Base-by-base conservation (phyloP, 2,888 invertebrate species). In the Polydrusus cervinus region DNA sequence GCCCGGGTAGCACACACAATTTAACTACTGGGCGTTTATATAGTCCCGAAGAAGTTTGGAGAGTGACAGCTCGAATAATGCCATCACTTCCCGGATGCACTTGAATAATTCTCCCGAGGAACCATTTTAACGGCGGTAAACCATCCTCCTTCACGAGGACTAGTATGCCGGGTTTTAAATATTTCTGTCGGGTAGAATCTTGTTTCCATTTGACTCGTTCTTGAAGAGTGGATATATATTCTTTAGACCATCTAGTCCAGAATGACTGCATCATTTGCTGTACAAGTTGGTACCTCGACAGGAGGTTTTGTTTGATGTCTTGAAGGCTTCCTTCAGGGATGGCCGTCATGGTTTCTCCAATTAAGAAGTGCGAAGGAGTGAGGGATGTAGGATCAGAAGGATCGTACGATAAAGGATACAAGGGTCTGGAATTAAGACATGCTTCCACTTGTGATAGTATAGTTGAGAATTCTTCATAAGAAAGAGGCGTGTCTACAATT, bases 381-480 rank as follows among this genome's bases (percentile, higher is more conserved):
- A 74, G 45, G 38, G 62, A 20, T 16, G n/a, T 61, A 14, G 60
- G n/a, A 47, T 69, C 61, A 51, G 18, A 18, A 16, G 67, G 69
- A 51, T 70, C 69, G 25, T 43, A 0, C 0, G 68, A 61, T 7
- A 74, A 38, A 11, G 71, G 65, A 70, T 47, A 71, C 2, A 71
- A 34, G n/a, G 71, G 49, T 47, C 66, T 14, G 30, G 65, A 74
- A 51, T 71, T 71, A 2, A 64, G 49, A 38, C 55, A 57, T 20
- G 55, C 64, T 20, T 71, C 70, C 20, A 74, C 64, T 49, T 75
- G 75, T 20, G 16, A 43, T 11, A 75, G n/a, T 14, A 71, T 11
- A 38, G 67, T 71, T 45, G 14, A 71, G 40, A 74, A 71, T 57
- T 74, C 64, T 60, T 74, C 71, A 66, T 40, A 74, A 14, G 57